phyloP scores from a whole-genome alignment of 2,113 vertebrate species.

The Ciconia boyciana region DNA sequence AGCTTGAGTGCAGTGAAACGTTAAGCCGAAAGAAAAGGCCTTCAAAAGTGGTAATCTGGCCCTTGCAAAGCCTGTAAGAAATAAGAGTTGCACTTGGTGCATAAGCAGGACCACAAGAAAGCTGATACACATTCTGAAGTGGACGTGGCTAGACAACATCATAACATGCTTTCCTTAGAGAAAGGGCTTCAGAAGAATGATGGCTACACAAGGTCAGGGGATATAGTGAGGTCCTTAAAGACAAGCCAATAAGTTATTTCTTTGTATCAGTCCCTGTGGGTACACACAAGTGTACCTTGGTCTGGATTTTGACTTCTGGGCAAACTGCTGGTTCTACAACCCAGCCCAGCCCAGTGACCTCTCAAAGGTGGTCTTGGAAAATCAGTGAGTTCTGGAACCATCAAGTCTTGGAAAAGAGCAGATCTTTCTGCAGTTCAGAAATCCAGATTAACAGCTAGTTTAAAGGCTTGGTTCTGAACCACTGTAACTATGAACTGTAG shows the following conservation, averaged over 20 bases:
- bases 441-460: not conserved
- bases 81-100: not conserved
- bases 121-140: not conserved
- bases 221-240: not conserved
- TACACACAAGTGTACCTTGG: not conserved
- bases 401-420: not conserved
- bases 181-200: not conserved
- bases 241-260: not conserved
- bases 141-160: not conserved
- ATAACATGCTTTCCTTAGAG: not conserved
- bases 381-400: not conserved
- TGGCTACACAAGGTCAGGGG: not conserved
- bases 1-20: not conserved
- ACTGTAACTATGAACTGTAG: not conserved
- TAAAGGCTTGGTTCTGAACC: not conserved
- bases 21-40: not conserved
- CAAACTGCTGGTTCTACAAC: not conserved
- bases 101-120: not conserved
- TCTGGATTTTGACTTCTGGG: not conserved
- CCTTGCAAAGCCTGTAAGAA: not conserved
- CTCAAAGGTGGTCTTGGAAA: not conserved
- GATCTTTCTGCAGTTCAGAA: not conserved
- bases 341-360: not conserved
- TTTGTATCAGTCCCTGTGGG: not conserved
- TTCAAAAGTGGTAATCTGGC: not conserved